Evolutionary conservation across 2,797 vertebrate species (phyloP), one percentile per base, ranked within the genome.

Genomic region (Eulemur coronatus): DNA sequence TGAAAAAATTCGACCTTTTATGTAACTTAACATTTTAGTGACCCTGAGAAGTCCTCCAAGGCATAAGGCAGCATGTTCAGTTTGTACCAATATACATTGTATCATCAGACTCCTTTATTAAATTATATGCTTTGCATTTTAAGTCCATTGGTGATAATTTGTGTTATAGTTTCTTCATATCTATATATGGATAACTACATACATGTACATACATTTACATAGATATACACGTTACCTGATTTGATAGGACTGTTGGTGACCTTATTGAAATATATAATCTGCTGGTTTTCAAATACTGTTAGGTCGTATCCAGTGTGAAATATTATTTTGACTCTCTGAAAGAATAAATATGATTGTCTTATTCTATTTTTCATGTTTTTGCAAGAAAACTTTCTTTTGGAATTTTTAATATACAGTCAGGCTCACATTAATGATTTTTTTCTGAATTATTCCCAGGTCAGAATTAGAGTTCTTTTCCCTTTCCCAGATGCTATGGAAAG

Each of bases 271-370:
- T 80, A 11, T 86, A n/a, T 55, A 52, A 81, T 76, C 69, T 86
- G 1, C 9, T 82, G 3, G 11, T 93, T 94, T 96, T 96, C 70
- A 95, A 86, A 78, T 90, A 84, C n/a, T 91, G 9, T 46, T 87
- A 61, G 50, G 4, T 86, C 61, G 5, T 90, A 15, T 48, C 12
- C 63, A 30, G 35, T 61, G 85, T 1, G 55, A 30, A 78, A 73
- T 92, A 90, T 55, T 75, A 79, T 69, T 93, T 96, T 80, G 57
- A 87, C 59, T 35, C 48, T 89, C 75, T 90, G 38, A 93, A 93
- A 80, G 79, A 90, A 59, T 85, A 85, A 91, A 67, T 89, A 33
- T 26, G 35, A 93, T 95, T 84, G 33, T 82, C 35, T 75, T 84
- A 69, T 7, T 97, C 41, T 2, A 14, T n/a, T 93, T 92, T 93